Conservation (phyloP, 1,140 invertebrate species). For the Dolichoris vasculosae region DNA sequence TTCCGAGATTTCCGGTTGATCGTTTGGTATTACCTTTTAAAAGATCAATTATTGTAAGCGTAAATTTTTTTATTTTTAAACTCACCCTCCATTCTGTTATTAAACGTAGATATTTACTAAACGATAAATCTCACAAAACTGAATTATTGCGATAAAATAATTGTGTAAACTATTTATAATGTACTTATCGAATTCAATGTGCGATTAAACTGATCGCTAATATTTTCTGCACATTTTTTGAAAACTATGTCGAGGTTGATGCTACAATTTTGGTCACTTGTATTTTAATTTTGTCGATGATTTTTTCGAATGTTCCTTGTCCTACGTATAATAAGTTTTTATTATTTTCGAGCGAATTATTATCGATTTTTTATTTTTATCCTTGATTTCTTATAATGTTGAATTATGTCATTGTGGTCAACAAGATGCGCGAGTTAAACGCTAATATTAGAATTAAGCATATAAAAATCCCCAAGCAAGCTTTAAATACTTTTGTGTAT, state of each 20-base stretch:
- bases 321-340: too few species aligned
- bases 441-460: too few species aligned
- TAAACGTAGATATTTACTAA: not conserved
- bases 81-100: constrained; percentile 10
- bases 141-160: constrained; percentile 6
- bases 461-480: too few species aligned
- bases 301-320: not conserved
- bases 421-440: too few species aligned
- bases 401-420: too few species aligned
- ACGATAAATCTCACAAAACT: not conserved
- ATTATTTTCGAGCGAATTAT: too few species aligned
- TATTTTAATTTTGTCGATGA: not conserved
- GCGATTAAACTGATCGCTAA: not conserved
- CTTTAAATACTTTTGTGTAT: too few species aligned
- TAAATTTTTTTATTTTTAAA: not conserved
- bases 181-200: constrained; percentile 6
- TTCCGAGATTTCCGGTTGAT: too few species aligned
- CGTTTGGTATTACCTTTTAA: too few species aligned
- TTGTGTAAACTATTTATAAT: not conserved
- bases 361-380: too few species aligned
- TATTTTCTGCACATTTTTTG: constrained; percentile 6
- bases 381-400: too few species aligned
- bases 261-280: not conserved
- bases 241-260: constrained; percentile 14
- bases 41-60: not conserved